Conservation (phyloP, 1,140 invertebrate genomes). For the Sipha flava region DNA sequence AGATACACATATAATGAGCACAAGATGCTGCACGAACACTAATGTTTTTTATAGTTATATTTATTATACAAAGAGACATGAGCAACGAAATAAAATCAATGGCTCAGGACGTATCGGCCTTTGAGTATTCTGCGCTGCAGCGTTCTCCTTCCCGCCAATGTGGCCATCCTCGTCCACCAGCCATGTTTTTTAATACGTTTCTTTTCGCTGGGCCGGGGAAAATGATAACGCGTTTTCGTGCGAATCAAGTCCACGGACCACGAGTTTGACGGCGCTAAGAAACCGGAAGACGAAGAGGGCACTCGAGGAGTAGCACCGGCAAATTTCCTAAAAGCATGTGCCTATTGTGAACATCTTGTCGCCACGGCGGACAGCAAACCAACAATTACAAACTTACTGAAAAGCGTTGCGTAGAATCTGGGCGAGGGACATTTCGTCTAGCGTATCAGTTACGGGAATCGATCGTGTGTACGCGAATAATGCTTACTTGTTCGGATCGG, state of each 20-base stretch:
- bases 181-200: constrained; percentile 60
- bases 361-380: no score
- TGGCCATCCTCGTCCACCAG: constrained; percentile 59
- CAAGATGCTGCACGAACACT: background rate
- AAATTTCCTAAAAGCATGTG: background rate
- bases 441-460: background rate
- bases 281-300: background rate
- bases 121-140: constrained; percentile 67
- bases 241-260: constrained; percentile 40
- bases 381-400: background rate
- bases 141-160: constrained; percentile 54
- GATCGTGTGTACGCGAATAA: background rate
- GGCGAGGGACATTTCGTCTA: background rate
- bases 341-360: background rate
- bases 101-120: constrained; percentile 58
- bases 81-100: constrained; percentile 47
- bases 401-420: background rate
- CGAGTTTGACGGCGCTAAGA: background rate
- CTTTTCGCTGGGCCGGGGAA: constrained; percentile 62
- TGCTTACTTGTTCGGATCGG: background rate
- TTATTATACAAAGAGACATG: no score
- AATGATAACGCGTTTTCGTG: constrained; percentile 54
- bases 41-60: no score
- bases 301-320: background rate
- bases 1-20: background rate